Base-by-base conservation (phyloP, 1,140 invertebrate genomes). In the Diuraphis noxia region DNA sequence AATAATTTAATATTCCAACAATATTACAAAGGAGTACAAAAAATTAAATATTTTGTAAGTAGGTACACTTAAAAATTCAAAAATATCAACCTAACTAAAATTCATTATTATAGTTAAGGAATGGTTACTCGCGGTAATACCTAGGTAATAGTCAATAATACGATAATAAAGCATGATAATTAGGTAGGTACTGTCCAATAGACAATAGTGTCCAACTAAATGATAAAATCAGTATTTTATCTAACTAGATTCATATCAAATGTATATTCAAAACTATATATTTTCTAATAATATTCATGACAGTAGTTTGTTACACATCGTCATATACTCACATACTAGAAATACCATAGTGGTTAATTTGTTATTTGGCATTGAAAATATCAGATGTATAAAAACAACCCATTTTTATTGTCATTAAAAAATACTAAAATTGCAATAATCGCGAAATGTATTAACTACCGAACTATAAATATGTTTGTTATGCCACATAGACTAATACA, bases 341-440 rank as follows among this genome's bases (percentile, higher is more conserved):
- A 84, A 30, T n/a, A 30, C 9, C 30, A 79, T 79, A 1, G 1
- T 85, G 84, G 49, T 86, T 86, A 21, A 49, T 49, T 46, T 49
- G 36, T 86, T 46, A 49, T 46, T 84, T 49, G 84, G 23, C 43
- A 49, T 86, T 86, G 84, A 49, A 86, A 86, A 34, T 34, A 49
- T 86, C 30, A 49, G 25, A 9, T 49, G 49, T 49, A 86, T 34
- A 36, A n/a, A 86, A 49, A 86, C 43, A 49, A 86, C 25, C 19
- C 7, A 9, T 49, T 46, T 86, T 17, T 43, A 34, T 86, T 49
- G 43, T 36, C 49, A 49, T 49, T 46, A 46, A 84, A 84, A 43
- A 43, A 84, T n/a, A 84, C 25, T 84, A 21, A 85, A 19, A 34
- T 46, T 85, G 30, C n/a, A 49, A 21, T 30, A 23, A 46, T 49